These are phyloP conservation scores for Drosophila merina DNA, from an alignment of 2,888 invertebrate genomes.

Conservation along the genomic window DNA sequence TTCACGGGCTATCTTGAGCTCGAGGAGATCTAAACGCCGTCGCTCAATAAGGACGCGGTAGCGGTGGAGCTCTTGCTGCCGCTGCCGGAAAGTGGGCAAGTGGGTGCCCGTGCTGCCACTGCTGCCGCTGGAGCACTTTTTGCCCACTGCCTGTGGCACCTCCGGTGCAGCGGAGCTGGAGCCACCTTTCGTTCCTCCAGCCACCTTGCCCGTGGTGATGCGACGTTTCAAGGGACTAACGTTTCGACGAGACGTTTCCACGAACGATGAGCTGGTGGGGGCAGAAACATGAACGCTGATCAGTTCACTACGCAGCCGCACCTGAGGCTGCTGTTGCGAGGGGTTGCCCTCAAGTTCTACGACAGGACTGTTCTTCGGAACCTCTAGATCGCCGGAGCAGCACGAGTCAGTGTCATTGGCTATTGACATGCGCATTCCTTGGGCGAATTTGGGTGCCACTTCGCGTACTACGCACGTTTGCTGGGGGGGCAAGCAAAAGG, in stretches of 20 bases:
- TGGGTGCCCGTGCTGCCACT: slow-evolving; percentile 14
- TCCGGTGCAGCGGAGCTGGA: background rate
- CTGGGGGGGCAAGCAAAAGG: slow-evolving; percentile 61
- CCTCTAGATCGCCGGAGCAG: slow-evolving; percentile 49
- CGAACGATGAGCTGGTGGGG: slow-evolving; percentile 11
- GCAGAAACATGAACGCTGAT: slow-evolving; percentile 26
- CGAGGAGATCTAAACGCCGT: slow-evolving; percentile 72
- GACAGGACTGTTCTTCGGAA: slow-evolving; percentile 37
- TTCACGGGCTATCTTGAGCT: slow-evolving; percentile 73
- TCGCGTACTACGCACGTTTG: slow-evolving; percentile 68
- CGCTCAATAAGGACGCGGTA: slow-evolving; percentile 72
- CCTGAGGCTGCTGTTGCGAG: slow-evolving; percentile 9
- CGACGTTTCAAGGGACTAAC: slow-evolving; percentile 34
- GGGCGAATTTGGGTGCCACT: slow-evolving; percentile 61
- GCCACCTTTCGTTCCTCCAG: background rate
- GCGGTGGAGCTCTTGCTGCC: slow-evolving; percentile 72
- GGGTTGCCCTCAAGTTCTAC: slow-evolving; percentile 14
- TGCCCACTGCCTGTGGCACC: background rate
- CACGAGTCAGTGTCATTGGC: slow-evolving; percentile 56
- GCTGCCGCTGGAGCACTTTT: slow-evolving; percentile 26
- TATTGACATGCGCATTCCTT: slow-evolving; percentile 34
- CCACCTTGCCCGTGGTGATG: slow-evolving; percentile 2
- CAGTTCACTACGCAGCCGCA: slow-evolving; percentile 2
- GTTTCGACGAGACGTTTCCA: background rate
- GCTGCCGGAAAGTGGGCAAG: slow-evolving; percentile 59